Conservation (phyloP, 2,797 vertebrate species). For the Simalia tracyae region DNA sequence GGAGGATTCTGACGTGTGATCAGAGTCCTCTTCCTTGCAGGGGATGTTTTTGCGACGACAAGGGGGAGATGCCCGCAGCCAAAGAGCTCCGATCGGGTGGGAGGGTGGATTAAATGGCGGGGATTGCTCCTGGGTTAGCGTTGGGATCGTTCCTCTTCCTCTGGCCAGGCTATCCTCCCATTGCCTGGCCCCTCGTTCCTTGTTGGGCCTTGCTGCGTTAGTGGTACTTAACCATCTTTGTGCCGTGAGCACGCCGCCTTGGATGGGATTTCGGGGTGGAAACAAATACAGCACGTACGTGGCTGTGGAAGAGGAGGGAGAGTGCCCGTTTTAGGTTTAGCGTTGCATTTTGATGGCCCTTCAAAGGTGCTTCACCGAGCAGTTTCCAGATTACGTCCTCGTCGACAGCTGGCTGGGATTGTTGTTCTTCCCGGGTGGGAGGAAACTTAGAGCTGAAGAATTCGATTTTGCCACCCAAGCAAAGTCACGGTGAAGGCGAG, state of each 20-base stretch:
- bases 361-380: neutral
- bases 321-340: neutral
- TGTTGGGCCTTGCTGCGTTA: neutral
- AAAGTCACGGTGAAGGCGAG: neutral
- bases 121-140: neutral
- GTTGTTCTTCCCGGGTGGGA: neutral
- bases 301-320: neutral
- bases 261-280: neutral
- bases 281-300: neutral
- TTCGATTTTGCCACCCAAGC: neutral
- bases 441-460: neutral
- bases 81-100: neutral
- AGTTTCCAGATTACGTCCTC: neutral
- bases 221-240: neutral
- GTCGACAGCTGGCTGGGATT: neutral
- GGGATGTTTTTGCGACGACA: neutral
- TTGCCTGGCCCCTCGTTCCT: neutral
- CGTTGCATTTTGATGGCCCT: neutral
- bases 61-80: neutral
- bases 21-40: neutral
- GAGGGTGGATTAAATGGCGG: neutral
- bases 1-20: neutral
- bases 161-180: neutral
- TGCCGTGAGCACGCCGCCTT: neutral
- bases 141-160: neutral